These are phyloP conservation scores for Nebria salina DNA, from an alignment of 2,888 invertebrate species.

Conservation along the genomic window DNA sequence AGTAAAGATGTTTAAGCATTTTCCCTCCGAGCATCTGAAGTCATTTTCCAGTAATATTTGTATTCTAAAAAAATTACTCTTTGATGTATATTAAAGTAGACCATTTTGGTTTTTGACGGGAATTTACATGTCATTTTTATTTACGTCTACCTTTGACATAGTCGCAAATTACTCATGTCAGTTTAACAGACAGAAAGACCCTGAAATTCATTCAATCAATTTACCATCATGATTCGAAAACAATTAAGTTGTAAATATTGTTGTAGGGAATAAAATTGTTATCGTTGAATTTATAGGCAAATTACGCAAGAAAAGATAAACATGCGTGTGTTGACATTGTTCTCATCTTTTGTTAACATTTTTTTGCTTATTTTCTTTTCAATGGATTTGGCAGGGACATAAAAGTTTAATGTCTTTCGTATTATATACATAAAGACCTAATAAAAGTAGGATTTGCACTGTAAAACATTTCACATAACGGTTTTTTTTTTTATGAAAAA, in stretches of 20 bases:
- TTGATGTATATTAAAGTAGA: neutral
- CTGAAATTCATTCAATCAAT: neutral
- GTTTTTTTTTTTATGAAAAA: neutral
- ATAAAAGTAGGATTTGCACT: slow-evolving; percentile 34
- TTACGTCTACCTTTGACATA: neutral
- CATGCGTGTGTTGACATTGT: slow-evolving; percentile 23
- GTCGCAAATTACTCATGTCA: neutral
- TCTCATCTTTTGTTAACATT: slow-evolving; percentile 14
- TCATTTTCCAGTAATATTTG: neutral
- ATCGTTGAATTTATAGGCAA: slow-evolving; percentile 10
- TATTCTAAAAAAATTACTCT: neutral
- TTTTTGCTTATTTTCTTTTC: neutral
- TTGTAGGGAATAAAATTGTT: slow-evolving; percentile 26
- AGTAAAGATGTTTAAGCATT: neutral
- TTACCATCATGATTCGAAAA: neutral
- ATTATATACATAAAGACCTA: slow-evolving; percentile 36
- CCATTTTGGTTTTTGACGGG: neutral
- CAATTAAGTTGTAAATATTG: neutral
- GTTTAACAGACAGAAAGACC: too few relatives aligned
- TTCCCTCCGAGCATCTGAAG: too few relatives aligned
- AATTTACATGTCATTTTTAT: neutral
- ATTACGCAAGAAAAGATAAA: slow-evolving; percentile 30
- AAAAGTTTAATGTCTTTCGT: slow-evolving; percentile 37
- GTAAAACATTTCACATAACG: slow-evolving; percentile 17
- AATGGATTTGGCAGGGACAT: slow-evolving; percentile 9